Evolutionary conservation across 2,888 invertebrate genomes (phyloP), one percentile per base, ranked within the genome.

Genomic region (Orchesellides sinensis): DNA sequence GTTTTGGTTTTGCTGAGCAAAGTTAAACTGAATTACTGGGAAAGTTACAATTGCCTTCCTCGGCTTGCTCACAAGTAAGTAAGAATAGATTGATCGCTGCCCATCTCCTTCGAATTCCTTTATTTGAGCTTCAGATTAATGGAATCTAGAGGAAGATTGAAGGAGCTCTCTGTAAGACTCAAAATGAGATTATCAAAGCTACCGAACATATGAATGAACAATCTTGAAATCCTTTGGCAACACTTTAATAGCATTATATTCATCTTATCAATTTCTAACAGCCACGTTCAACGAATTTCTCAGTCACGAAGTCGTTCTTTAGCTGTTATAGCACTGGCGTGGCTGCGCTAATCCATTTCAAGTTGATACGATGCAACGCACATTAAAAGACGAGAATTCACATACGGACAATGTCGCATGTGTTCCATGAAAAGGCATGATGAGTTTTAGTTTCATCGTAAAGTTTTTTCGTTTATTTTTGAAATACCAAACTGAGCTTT

Each of bases 81-180:
- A 54, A 66, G 32, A 77, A 27, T n/a, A 61, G 78, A 78, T 78
- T 78, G 70, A 78, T 78, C 78, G 63, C 69, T 78, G 78, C 70
- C 78, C 70, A 63, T 69, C 78, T 78, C 70, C 47, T 69, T 63
- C 52, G 25, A 78, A 78, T 78, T 78, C 78, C 78, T 70, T 78
- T 78, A 78, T 78, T 69, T 78, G 70, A 78, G 78, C 78, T 78
- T 45, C 35, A 70, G 78, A 78, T 78, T 78, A 78, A 35, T 40
- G 69, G 63, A 52, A 63, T 78, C 70, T 78, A 40, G n/a, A 59
- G 59, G 40, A 77, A 45, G 59, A 68, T 35, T 61, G 25, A 69
- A 61, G 54, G 78, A 61, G 69, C 35, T 78, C 49, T 49, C 69
- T 21, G 61, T 35, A 78, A 66, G 61, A 56, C 52, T 49, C 45